Base-by-base conservation (phyloP, 2,888 invertebrate species). In the Amaurobius ferox region DNA sequence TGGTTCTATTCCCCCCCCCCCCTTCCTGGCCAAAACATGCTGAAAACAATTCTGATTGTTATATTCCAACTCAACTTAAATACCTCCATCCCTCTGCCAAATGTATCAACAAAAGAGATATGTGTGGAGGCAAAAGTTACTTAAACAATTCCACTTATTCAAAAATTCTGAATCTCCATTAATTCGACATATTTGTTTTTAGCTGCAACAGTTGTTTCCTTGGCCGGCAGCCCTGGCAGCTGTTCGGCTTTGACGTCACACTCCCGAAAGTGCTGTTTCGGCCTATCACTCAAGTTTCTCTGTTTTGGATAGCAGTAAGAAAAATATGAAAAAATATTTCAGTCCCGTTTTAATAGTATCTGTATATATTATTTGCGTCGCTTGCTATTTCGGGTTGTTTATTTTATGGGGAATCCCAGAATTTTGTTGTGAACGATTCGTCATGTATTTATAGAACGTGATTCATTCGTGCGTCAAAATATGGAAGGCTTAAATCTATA, bases 141-240 rank as follows among this genome's bases (percentile, higher is more conserved):
- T 44, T 16, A 44, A 44, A 78, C 61, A 61, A 78, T 78, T 70
- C 67, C 61, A 61, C 61, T 73, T 68, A 80, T 80, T 80, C 70
- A 23, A 70, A 74, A 39, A 62, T 68, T 48, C 32, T 16, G n/a
- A 40, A 48, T 74, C 67, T 39, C 9, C 68, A 68, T 76, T 74
- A 81, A 67, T 71, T 81, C 62, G 40, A 9, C 16, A 28, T 29
- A 39, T 67, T 67, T 67, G 19, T 35, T 29, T 55, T 23, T 44
- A n/a, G 11, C 0, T 32, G 40, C 74, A 30, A 81, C 81, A 74
- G 81, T 74, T 81, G 81, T 70, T 72, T 70, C 62, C n/a, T 32
- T 81, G 81, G 81, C 81, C 62, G 48, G 1, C 3, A 74, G 81
- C 74, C 81, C 70, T 74, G n/a, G 55, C 39, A 39, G 30, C 3